Evolutionary conservation across 2,888 invertebrate genomes (phyloP), one percentile per base, ranked within the genome.

Genomic region (Cryptocephalus primarius): DNA sequence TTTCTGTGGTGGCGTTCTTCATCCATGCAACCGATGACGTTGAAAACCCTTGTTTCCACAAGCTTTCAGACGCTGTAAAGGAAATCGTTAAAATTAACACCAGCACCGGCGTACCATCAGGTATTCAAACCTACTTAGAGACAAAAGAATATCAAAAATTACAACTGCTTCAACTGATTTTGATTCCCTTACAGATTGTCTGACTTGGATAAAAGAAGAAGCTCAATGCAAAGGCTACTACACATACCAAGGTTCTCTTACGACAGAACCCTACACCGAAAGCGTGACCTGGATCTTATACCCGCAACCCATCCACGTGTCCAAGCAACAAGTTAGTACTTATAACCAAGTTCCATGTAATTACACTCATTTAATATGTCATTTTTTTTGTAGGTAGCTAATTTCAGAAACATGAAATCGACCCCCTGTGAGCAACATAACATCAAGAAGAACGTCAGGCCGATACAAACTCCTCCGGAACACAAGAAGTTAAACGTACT

Each of bases 281-380:
- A 82, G 82, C 58, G 84, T 84, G 41, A 83, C 82, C 4, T 84
- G 84, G 84, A 83, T 84, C 51, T 78, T 84, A 47, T 83, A 82
- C 57, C 77, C 82, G 46, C 80, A 77, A 42, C 82, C 83, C 4
- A 78, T 83, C 47, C 76, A 79, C 55, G 78, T 84, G 50, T 82
- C 83, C 11, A 69, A 73, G 50, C 76, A 78, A 62, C 83, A 83
- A 75, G 83, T 83, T 62, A 56, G 47, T 48, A 9, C 8, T 33
- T 9, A 12, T 33, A 43, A 13, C 22, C 22, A 6, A 22, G 22
- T 22, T 22, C 22, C 8, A 12, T 22, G 6, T 22, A 14, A 10
- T 39, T 14, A n/a, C 9, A 42, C n/a, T 42, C 8, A 8, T 4
- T 10, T 31, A 8, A 38, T 38, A 34, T 42, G 33, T 41, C 38